Evolutionary conservation across 1,140 invertebrate genomes (phyloP), one percentile per base, ranked within the genome.

Genomic region (Cotesia vestalis): DNA sequence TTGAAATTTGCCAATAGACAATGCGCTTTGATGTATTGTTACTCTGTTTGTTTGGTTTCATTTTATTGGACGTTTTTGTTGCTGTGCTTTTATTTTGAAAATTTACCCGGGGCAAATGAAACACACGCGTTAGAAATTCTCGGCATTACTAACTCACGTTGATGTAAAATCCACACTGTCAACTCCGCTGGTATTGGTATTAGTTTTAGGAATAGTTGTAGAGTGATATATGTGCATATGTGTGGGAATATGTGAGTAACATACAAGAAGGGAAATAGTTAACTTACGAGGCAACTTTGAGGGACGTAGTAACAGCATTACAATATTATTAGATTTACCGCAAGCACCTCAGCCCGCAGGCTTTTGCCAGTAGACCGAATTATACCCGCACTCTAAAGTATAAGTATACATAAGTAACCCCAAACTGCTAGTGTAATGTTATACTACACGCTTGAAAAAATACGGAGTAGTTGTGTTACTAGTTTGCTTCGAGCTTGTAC

Each of bases 261-360:
- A 36, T 12, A 36, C n/a, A 35, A 51, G 63, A 55, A 63, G 53
- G 55, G 53, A 55, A 46, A 46, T 46, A 46, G 64, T 66, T 60
- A 72, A 72, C 70, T 72, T 51, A 72, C 63, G 63, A 59, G 64
- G 51, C 55, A 72, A 72, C 69, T 68, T 75, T 71, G 69, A 64
- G 69, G 68, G 68, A 69, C 73, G 74, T 71, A 80, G 81, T 86
- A 86, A 86, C 83, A 83, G 80, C 81, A 84, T 86, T 86, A 86
- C 81, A 82, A 83, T 83, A 79, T 86, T 87, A 87, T 86, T 86
- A 86, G 86, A 86, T 87, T 85, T 85, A 85, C 84, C 84, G 80
- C 84, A 85, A 86, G 84, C 83, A 83, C 85, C 84, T 84, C 40
- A 46, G 84, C 80, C 74, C 78, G 60, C 75, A 80, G 83, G 83